phyloP scores from a whole-genome alignment of 1,140 invertebrate species.

The Meteorus sp. region DNA sequence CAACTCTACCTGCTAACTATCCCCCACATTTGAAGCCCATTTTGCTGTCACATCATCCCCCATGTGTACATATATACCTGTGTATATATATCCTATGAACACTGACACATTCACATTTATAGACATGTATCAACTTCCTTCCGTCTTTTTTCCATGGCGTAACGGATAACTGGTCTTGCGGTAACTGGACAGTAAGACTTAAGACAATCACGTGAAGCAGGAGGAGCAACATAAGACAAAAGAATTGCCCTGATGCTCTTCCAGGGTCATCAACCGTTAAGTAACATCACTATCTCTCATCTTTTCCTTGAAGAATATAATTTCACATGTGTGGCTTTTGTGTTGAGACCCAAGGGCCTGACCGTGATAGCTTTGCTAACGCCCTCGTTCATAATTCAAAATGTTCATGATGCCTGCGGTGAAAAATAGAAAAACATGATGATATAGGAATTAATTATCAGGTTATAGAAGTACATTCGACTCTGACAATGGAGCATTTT shows the following conservation, averaged over 20 bases:
- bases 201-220: constrained; percentile 1
- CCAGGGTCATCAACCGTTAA: constrained; percentile 2
- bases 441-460: no score
- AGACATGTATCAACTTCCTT: neutral
- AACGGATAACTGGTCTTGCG: constrained; percentile 2
- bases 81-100: no score
- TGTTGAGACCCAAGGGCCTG: neutral
- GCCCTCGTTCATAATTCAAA: neutral
- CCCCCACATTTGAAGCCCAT: neutral
- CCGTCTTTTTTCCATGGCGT: neutral
- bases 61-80: neutral
- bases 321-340: neutral
- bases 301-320: neutral
- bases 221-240: neutral
- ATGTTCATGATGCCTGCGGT: neutral
- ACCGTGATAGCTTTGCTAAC: neutral
- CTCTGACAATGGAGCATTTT: no score
- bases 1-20: constrained; percentile 4
- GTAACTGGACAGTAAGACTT: neutral
- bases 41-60: constrained; percentile 14
- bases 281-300: neutral
- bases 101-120: no score
- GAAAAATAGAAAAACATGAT: no score
- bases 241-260: neutral
- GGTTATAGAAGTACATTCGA: no score